phyloP scores from a whole-genome alignment of 2,888 invertebrate species.

The Loripinus fragilis region DNA sequence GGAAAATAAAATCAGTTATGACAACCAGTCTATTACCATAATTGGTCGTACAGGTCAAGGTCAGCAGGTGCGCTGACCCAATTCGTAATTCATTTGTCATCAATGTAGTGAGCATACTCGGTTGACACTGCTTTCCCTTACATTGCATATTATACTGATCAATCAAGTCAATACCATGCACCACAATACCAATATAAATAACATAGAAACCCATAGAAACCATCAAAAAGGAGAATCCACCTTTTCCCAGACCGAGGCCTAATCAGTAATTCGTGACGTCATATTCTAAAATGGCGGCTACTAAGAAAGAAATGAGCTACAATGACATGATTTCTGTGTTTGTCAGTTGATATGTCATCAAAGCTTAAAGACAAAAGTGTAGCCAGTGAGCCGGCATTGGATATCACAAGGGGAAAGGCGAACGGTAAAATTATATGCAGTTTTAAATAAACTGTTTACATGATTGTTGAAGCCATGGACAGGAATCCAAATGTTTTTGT shows the following conservation, averaged over 20 bases:
- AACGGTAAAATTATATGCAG: background rate
- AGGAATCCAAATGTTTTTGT: background rate
- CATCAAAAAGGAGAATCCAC: too few species aligned
- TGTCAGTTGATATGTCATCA: background rate
- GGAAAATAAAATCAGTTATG: too few species aligned
- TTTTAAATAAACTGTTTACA: background rate
- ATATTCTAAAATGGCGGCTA: conserved; percentile 74
- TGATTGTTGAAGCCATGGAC: too few species aligned
- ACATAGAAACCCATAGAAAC: too few species aligned
- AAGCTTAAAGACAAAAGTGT: background rate
- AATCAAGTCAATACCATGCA: too few species aligned
- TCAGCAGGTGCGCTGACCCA: background rate
- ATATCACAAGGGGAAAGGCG: background rate
- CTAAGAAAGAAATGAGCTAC: conserved; percentile 63
- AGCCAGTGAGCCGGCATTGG: background rate
- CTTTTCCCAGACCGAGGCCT: conserved; percentile 21
- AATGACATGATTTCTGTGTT: background rate
- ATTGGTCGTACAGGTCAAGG: background rate
- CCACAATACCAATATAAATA: too few species aligned
- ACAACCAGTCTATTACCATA: too few species aligned
- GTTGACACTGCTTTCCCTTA: too few species aligned
- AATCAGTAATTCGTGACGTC: conserved; percentile 71
- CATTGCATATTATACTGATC: too few species aligned
- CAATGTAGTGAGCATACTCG: too few species aligned
- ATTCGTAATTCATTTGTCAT: too few species aligned